Conservation (phyloP, 2,888 invertebrate species). For the Teleogryllus oceanicus region DNA sequence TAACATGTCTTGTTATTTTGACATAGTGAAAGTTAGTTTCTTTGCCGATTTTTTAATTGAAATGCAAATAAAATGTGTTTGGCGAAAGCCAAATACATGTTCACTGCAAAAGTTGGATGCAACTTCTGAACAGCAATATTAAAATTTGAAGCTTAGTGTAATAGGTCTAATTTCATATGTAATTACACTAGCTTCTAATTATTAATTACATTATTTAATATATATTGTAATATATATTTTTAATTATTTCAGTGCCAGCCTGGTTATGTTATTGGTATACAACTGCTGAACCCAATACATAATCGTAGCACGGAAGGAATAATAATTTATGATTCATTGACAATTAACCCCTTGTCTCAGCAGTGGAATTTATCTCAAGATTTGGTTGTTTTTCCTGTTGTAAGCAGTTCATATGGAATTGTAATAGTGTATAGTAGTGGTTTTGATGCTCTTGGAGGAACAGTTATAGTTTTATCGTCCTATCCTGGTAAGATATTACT, state of each 20-base stretch:
- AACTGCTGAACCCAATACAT: conserved; percentile 85
- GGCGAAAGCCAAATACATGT: no score
- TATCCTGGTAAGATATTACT: not conserved
- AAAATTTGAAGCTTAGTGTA: no score
- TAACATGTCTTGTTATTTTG: no score
- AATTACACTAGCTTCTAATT: not conserved
- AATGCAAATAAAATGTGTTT: no score
- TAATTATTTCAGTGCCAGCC: conserved; percentile 59
- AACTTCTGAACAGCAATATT: not conserved
- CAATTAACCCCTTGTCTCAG: not conserved
- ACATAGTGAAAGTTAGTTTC: no score
- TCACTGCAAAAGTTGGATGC: not conserved
- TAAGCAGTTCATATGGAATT: conserved; percentile 78
- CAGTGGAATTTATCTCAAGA: conserved; percentile 77
- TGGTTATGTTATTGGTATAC: conserved; percentile 82
- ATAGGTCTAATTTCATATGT: not conserved
- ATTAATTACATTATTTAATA: no score
- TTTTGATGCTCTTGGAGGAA: conserved; percentile 70
- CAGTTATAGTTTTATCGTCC: conserved; percentile 68
- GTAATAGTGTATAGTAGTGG: conserved; percentile 79
- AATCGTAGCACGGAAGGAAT: conserved; percentile 83
- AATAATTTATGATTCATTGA: conserved; percentile 61
- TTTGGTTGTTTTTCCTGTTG: conserved; percentile 83
- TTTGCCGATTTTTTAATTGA: no score
- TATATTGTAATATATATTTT: not conserved